Evolutionary conservation across 2,113 vertebrate genomes (phyloP).

Genomic region (Gobius niger): DNA sequence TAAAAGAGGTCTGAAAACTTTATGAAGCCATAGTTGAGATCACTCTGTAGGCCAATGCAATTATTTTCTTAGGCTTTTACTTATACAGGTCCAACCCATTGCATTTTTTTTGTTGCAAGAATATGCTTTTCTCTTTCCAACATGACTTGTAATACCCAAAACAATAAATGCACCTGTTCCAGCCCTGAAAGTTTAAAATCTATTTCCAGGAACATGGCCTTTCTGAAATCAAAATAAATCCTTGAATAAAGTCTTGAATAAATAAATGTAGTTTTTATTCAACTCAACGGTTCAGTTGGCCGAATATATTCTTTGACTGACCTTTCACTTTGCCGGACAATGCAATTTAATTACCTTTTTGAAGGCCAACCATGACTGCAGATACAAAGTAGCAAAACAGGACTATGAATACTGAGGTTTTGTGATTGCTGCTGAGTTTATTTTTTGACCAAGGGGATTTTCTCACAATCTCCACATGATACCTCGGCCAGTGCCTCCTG

Average conservation of each 20-base stretch:
- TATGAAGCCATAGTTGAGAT: too few relatives aligned
- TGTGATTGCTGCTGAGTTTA: constrained; percentile 25
- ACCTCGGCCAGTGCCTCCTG: constrained; percentile 36
- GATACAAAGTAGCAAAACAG: constrained; percentile 28
- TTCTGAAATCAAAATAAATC: constrained; percentile 32
- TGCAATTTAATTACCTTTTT: constrained; percentile 28
- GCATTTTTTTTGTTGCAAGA: constrained; percentile 1
- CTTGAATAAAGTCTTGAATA: constrained; percentile 43
- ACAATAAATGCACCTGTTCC: not conserved
- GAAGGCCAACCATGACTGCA: constrained; percentile 22
- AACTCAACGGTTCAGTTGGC: constrained; percentile 36
- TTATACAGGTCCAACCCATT: too few relatives aligned
- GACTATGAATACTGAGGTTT: constrained; percentile 32
- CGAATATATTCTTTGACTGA: constrained; percentile 32
- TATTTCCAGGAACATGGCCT: constrained; percentile 33
- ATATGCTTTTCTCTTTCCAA: constrained; percentile 16
- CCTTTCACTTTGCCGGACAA: constrained; percentile 28
- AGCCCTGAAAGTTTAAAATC: constrained; percentile 42
- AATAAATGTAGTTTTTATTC: constrained; percentile 51
- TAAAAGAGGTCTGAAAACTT: too few relatives aligned
- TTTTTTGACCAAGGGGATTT: constrained; percentile 17
- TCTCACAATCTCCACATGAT: constrained; percentile 24
- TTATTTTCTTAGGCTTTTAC: too few relatives aligned
- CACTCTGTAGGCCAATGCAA: too few relatives aligned
- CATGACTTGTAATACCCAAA: constrained; percentile 15